phyloP scores from a whole-genome alignment of 2,113 vertebrate species.

The Hepsetus odoe region DNA sequence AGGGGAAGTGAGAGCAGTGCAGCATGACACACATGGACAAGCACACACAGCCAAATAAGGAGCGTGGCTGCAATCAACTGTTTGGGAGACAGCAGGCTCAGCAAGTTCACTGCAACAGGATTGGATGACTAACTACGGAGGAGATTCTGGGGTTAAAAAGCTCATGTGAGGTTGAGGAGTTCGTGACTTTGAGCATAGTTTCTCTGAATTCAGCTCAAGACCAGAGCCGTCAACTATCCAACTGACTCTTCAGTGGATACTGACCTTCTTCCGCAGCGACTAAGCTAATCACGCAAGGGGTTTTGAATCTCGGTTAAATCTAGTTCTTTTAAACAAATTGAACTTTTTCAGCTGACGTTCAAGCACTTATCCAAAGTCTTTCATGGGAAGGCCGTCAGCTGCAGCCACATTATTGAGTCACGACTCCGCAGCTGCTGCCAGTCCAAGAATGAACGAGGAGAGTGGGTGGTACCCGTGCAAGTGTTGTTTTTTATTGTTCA shows the following conservation, averaged over 20 bases:
- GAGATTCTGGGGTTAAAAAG: too few relatives aligned
- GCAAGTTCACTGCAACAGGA: not conserved
- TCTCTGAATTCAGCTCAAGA: too few relatives aligned
- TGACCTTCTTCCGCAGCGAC: too few relatives aligned
- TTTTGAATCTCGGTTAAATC: too few relatives aligned
- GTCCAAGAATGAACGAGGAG: not conserved
- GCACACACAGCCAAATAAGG: not conserved
- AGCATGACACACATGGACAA: not conserved
- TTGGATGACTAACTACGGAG: not conserved
- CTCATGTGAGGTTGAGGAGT: too few relatives aligned
- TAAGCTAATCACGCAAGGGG: too few relatives aligned
- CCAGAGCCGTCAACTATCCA: too few relatives aligned
- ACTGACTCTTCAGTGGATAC: too few relatives aligned
- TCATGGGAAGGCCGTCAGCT: constrained; percentile 37
- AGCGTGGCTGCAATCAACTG: not conserved
- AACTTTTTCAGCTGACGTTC: not conserved
- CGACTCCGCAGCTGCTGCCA: not conserved
- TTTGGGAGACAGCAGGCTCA: not conserved
- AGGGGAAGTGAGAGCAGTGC: not conserved
- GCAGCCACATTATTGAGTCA: constrained; percentile 54
- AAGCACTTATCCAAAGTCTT: constrained; percentile 70
- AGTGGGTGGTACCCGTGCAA: not conserved
- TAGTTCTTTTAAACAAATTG: not conserved
- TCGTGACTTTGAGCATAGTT: too few relatives aligned
- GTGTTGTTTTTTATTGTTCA: not conserved